phyloP scores from a whole-genome alignment of 1,140 invertebrate species.

The Drosophila nikananu region DNA sequence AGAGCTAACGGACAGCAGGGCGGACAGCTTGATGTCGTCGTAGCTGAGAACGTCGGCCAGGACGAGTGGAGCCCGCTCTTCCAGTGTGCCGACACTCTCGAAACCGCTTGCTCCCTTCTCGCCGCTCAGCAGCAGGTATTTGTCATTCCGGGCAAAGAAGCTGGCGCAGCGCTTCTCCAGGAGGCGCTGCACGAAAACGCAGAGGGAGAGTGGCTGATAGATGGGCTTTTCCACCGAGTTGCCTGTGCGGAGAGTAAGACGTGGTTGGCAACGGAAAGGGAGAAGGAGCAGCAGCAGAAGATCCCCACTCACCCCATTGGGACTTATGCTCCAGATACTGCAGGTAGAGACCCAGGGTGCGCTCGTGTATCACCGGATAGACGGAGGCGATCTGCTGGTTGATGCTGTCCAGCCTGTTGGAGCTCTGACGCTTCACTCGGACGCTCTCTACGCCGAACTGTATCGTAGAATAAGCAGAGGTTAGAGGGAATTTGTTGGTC shows the following conservation, averaged over 20 bases:
- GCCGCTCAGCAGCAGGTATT: conserved; percentile 85
- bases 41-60: conserved; percentile 86
- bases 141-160: conserved; percentile 85
- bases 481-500: neutral
- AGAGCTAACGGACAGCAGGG: conserved; percentile 88
- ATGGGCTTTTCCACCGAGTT: conserved; percentile 61
- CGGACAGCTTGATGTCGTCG: conserved; percentile 86
- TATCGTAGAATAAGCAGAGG: neutral
- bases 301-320: conserved; percentile 55
- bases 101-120: conserved; percentile 85
- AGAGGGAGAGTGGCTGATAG: conserved; percentile 68
- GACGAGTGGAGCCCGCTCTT: conserved; percentile 78
- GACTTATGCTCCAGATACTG: conserved; percentile 77
- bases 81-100: conserved; percentile 86
- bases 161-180: conserved; percentile 86
- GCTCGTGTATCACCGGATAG: conserved; percentile 81
- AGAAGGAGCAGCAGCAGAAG: neutral
- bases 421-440: conserved; percentile 41
- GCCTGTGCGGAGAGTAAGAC: conserved; percentile 29
- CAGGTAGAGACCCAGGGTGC: conserved; percentile 70
- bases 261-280: neutral
- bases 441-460: conserved; percentile 67
- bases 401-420: conserved; percentile 20
- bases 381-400: conserved; percentile 51
- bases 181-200: conserved; percentile 86